A percentile compares a stretch with the other conserved stretches of the same genome.
phyloP scores from a whole-genome alignment of 2,888 invertebrate genomes.

The Fragum sueziense region DNA sequence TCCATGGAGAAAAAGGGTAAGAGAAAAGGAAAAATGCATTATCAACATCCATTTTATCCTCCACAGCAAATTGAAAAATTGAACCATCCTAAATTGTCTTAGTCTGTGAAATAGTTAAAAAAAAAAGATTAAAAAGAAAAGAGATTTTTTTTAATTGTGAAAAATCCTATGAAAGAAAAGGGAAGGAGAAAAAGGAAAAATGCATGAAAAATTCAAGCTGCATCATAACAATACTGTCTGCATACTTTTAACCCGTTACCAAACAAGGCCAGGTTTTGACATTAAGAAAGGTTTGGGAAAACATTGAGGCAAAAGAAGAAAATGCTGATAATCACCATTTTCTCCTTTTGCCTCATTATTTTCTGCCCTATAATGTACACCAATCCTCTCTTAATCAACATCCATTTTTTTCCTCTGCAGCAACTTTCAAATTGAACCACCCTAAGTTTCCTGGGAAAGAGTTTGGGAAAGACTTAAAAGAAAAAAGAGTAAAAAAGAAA shows the following conservation, averaged over 20 bases:
- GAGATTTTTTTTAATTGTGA: neutral
- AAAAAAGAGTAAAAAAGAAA: neutral
- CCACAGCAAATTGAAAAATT: too few relatives aligned
- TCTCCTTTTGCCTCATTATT: too few relatives aligned
- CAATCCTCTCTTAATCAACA: too few relatives aligned
- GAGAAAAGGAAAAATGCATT: constrained; percentile 1
- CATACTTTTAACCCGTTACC: constrained; percentile 24
- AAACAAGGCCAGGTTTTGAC: too few relatives aligned
- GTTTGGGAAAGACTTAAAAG: neutral
- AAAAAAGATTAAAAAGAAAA: neutral
- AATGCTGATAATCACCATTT: too few relatives aligned
- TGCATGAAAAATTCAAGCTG: constrained; percentile 13
- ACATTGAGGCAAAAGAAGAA: too few relatives aligned
- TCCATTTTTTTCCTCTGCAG: too few relatives aligned
- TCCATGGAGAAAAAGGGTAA: neutral
- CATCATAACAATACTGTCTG: constrained; percentile 25
- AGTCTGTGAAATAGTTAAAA: neutral
- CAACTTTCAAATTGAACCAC: too few relatives aligned
- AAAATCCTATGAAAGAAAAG: neutral
- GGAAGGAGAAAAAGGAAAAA: neutral
- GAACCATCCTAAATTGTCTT: too few relatives aligned
- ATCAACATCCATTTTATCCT: too few relatives aligned
- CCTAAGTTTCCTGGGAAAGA: neutral
- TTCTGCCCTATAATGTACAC: too few relatives aligned
- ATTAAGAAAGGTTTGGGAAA: too few relatives aligned